phyloP scores from a whole-genome alignment of 2,888 invertebrate species.

The Sialis fuliginosa region DNA sequence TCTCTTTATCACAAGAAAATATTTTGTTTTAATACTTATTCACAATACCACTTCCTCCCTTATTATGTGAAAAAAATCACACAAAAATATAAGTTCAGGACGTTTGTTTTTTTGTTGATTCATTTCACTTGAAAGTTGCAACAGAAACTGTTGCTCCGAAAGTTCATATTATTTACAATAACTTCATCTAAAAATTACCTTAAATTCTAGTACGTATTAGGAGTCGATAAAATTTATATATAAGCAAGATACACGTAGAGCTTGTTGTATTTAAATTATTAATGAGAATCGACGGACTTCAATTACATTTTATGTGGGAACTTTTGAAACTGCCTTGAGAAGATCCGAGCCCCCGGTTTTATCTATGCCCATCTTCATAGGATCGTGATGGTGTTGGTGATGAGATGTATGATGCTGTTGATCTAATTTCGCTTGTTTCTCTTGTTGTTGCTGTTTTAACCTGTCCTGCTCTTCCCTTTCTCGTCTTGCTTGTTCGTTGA shows the following conservation, averaged over 20 bases:
- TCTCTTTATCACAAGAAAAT: not conserved
- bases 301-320: constrained; percentile 47
- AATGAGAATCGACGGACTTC: constrained; percentile 1
- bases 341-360: constrained; percentile 48
- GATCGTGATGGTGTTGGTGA: constrained; percentile 54
- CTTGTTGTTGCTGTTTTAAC: constrained; percentile 79
- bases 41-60: not conserved
- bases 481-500: constrained; percentile 82
- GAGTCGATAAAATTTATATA: constrained; percentile 2
- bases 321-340: constrained; percentile 59
- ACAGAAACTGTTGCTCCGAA: not conserved
- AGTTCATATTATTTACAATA: not conserved
- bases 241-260: constrained; percentile 2
- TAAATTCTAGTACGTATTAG: constrained; percentile 6
- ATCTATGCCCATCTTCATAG: constrained; percentile 55
- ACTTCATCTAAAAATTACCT: not conserved
- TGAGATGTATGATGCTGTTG: constrained; percentile 36
- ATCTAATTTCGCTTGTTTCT: constrained; percentile 67
- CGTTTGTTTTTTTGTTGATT: not conserved
- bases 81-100: not conserved
- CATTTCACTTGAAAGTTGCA: not conserved
- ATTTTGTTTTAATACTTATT: not conserved
- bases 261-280: constrained; percentile 1
- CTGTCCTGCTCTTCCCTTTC: constrained; percentile 82
- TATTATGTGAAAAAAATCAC: not conserved